Evolutionary conservation across 2,113 vertebrate genomes (phyloP).

Genomic region (Leiothrix lutea): DNA sequence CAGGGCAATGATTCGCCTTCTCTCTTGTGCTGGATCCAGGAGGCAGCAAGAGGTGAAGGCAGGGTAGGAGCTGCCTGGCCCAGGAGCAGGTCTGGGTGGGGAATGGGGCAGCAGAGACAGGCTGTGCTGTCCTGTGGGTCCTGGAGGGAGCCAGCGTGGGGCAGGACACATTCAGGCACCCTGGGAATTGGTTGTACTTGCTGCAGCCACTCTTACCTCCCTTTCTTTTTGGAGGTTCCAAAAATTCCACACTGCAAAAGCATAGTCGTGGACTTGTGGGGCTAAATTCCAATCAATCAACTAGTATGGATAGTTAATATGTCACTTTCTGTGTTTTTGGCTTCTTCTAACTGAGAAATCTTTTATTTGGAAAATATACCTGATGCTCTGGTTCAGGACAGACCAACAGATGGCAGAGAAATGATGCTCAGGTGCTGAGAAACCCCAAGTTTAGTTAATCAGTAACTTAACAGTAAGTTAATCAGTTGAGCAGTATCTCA

Average conservation of each 20-base stretch:
- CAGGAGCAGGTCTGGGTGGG: background rate
- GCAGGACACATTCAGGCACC: background rate
- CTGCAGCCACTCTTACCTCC: background rate
- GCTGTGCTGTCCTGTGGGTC: background rate
- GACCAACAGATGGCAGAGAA: background rate
- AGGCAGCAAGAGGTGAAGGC: background rate
- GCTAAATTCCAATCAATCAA: background rate
- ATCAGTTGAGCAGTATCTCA: background rate
- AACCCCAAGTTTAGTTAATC: background rate
- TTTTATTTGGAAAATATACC: background rate
- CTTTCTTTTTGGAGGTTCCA: background rate
- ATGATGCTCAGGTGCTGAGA: background rate
- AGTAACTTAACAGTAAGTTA: too few relatives aligned
- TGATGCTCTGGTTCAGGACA: background rate
- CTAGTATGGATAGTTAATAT: background rate
- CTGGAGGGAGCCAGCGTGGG: rapidly evolving
- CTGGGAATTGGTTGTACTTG: background rate
- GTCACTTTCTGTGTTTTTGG: background rate
- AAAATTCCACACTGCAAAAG: background rate
- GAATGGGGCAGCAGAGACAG: background rate
- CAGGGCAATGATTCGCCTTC: background rate
- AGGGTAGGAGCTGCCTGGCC: background rate
- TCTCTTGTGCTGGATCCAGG: background rate
- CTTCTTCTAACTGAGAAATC: background rate
- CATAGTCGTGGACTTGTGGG: rapidly evolving